Base-by-base conservation (phyloP, 2,797 vertebrate species). In the Cyprinella venusta region DNA sequence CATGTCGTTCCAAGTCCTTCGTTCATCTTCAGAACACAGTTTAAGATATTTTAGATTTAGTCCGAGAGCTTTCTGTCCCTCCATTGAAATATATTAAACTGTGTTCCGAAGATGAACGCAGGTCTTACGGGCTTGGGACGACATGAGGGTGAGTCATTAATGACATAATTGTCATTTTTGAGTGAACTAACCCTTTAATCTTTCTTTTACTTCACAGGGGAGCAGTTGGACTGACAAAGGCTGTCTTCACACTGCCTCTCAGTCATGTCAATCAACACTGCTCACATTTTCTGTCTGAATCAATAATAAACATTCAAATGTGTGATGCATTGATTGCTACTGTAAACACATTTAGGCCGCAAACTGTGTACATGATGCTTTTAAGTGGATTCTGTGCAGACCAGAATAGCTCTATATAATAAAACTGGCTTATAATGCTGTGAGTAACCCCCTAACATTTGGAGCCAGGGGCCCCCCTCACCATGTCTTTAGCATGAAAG, bases 201-300 rank as follows among this genome's bases (percentile, higher is more conserved):
- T 75, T 75, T 75, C 19, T 21, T 54, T 75, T 36, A 10, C 50
- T 38, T 40, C 52, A 75, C 21, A 40, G 52, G 48, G 6, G 36
- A 74, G 71, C 19, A 54, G 48, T 54, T 54, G 19, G 48, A 74
- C 50, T 74, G 71, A 74, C 71, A 74, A 74, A 76, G 4, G 52
- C 33, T 5, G 0, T n/a, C 21, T 59, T 38, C 4, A 63, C 38
- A 76, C 38, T 45, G 38, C 16, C n/a, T 6, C 56, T 26, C 1
- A 0, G 21, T 63, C 75, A 61, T 21, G 38, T 48, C 24, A 64
- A 48, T 77, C 16, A 42, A 36, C 21, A 48, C 38, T 6, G 16
- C 26, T 77, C n/a, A 64, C 24, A 5, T 30, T 42, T 77, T 63
- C 75, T 45, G 15, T 63, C 2, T 45, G 8, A 24, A 63, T 30